Base-by-base conservation (phyloP, 2,888 invertebrate genomes). In the Drosophila formosana region DNA sequence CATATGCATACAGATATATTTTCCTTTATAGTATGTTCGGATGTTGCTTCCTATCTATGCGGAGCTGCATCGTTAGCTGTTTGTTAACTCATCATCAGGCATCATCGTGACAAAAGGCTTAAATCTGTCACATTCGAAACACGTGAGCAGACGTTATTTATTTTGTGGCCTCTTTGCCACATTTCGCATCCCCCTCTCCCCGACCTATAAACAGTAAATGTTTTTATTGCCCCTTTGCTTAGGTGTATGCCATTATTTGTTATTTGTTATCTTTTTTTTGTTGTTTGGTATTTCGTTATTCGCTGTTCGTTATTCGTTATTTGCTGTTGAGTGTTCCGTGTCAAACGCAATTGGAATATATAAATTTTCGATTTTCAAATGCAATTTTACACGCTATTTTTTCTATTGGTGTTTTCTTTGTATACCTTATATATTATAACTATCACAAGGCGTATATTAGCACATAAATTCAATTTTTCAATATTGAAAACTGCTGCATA, bases 101-200 rank as follows among this genome's bases (percentile, higher is more conserved):
- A 80, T 74, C 88, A 81, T 74, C 85, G 88, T 85, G 88, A 85
- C 89, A 88, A 88, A 89, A 79, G 85, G 89, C 85, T 85, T 77
- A 89, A 85, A 85, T 85, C 86, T 85, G 89, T 85, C 85, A 85
- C 88, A 85, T 83, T 86, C 89, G 75, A 72, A 86, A 87, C 83
- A 83, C 83, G 89, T 83, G 83, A 86, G 81, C 66, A 58, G 66
- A 70, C 87, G 86, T 83, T 80, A 83, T 83, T 83, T 83, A 87
- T 83, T 78, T 83, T 88, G 89, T 56, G 73, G 80, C 55, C 51
- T 68, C 64, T 43, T 66, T 45, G 34, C 13, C 43, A 26, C 49
- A 39, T 8, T 26, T 30, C 37, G 37, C 11, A n/a, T n/a, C 0
- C 11, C 37, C 9, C 11, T 11, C 11, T 3, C 34, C 3, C 37